phyloP scores from a whole-genome alignment of 2,113 vertebrate genomes.

The Canis aureus region DNA sequence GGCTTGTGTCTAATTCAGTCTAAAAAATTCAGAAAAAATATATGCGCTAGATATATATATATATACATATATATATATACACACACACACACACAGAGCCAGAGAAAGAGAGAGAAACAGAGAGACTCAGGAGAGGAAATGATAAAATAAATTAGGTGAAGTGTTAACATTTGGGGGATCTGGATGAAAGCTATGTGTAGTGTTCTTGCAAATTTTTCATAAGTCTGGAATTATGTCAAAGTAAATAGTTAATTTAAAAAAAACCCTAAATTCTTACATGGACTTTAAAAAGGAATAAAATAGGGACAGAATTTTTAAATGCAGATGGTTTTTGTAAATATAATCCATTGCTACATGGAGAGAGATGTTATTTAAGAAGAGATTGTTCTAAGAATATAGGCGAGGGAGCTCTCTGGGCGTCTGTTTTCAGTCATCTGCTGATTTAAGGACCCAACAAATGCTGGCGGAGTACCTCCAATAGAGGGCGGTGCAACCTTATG shows the following conservation, averaged over 20 bases:
- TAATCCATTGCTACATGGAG: not conserved
- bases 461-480: slow-evolving; percentile 57
- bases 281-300: slow-evolving; percentile 4
- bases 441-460: not conserved
- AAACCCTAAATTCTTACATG: not conserved
- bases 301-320: slow-evolving; percentile 3
- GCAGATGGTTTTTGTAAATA: slow-evolving; percentile 21
- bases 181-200: not conserved
- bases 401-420: not conserved
- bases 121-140: not conserved
- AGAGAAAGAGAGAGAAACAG: not conserved
- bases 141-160: not conserved
- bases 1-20: not conserved
- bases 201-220: not conserved
- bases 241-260: not conserved
- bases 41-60: not conserved
- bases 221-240: slow-evolving; percentile 52
- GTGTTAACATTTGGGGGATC: not conserved
- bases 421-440: not conserved
- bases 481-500: slow-evolving; percentile 73
- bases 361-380: not conserved
- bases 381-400: not conserved
- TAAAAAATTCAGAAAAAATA: not conserved
- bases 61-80: not conserved
- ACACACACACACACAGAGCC: not conserved